These are phyloP conservation scores for Passerculus sandwichensis DNA, from an alignment of 2,797 vertebrate genomes.

Conservation along the genomic window DNA sequence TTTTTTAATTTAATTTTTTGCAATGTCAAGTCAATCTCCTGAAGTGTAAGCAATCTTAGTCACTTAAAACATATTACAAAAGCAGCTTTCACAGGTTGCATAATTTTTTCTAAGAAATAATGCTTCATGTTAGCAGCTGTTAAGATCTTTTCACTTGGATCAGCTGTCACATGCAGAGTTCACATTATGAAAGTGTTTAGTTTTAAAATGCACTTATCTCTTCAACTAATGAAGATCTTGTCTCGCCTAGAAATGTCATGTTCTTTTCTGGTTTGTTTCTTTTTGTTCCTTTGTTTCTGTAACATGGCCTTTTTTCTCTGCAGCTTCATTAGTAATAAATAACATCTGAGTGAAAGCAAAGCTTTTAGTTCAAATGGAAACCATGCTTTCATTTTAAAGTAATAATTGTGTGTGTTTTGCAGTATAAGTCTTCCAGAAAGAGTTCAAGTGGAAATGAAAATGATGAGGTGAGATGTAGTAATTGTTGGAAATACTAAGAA, in stretches of 20 bases:
- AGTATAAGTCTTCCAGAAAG: constrained; percentile 93
- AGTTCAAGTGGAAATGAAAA: constrained; percentile 87
- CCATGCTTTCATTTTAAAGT: neutral
- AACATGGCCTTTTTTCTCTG: neutral
- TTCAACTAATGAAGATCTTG: neutral
- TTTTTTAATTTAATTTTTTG: neutral
- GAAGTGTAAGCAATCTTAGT: neutral
- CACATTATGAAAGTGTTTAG: neutral
- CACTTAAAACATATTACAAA: neutral
- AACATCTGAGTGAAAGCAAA: neutral
- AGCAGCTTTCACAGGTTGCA: neutral
- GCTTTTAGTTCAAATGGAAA: constrained; percentile 16
- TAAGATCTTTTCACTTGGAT: neutral
- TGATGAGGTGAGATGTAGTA: constrained; percentile 86
- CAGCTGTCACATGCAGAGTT: neutral
- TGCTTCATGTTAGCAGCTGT: neutral
- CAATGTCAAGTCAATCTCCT: neutral
- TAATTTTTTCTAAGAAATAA: neutral
- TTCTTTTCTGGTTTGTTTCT: neutral
- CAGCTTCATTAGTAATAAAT: neutral
- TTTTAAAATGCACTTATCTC: neutral
- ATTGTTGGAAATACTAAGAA: neutral
- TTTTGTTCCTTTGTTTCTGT: neutral
- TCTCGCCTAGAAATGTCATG: neutral
- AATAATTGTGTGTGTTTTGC: constrained; percentile 71